These are phyloP conservation scores for Ceyx melanurus DNA, from an alignment of 2,113 vertebrate species.

Conservation along the genomic window DNA sequence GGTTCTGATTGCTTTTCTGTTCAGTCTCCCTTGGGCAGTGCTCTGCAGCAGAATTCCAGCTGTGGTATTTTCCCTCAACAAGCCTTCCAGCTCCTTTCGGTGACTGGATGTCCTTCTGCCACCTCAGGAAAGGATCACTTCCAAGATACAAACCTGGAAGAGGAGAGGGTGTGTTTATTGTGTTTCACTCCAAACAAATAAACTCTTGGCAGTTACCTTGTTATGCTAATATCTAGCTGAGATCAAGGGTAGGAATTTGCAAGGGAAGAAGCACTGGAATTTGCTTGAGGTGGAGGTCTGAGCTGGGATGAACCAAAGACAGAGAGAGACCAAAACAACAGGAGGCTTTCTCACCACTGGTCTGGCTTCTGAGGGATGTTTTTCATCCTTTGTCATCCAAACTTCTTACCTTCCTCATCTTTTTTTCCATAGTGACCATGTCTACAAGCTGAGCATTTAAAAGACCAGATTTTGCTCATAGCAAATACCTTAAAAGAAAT, in stretches of 20 bases:
- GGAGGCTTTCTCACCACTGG: neutral
- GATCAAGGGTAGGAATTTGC: neutral
- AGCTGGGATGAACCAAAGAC: neutral
- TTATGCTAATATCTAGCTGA: neutral
- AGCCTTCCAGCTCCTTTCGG: neutral
- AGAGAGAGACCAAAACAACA: fast-evolving
- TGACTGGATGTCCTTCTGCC: conserved; percentile 33
- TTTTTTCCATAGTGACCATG: neutral
- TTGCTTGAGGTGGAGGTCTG: neutral
- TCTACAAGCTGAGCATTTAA: neutral
- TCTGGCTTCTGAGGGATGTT: neutral
- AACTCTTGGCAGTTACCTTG: neutral
- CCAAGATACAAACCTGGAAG: conserved; percentile 45
- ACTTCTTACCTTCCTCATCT: neutral
- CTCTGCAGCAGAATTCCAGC: conserved; percentile 34
- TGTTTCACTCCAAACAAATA: neutral
- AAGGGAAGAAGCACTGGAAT: neutral
- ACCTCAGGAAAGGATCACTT: conserved; percentile 13
- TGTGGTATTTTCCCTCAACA: neutral
- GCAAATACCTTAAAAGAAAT: neutral
- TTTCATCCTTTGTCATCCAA: neutral
- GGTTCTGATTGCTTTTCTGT: conserved; percentile 63
- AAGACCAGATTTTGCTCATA: neutral
- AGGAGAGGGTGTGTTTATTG: conserved; percentile 36
- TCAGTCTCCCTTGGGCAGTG: conserved; percentile 8